Evolutionary conservation across 2,113 vertebrate species (phyloP).

Genomic region (Ursus arctos): DNA sequence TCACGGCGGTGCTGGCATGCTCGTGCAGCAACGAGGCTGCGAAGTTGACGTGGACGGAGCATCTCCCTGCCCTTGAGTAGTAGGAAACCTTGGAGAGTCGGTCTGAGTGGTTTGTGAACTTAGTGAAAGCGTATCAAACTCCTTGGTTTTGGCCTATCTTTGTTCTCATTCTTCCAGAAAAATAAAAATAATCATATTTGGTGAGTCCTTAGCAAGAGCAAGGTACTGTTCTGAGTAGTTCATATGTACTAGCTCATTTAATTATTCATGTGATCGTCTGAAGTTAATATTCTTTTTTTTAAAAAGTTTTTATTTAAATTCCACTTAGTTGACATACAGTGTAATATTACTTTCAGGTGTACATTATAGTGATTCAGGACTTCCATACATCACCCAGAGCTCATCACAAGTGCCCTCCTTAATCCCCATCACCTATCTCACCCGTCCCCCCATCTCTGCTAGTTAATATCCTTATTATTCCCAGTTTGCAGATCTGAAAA

Average conservation of each 20-base stretch:
- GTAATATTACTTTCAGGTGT: neutral
- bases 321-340: neutral
- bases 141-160: neutral
- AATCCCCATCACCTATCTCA: neutral
- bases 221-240: neutral
- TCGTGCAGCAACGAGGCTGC: neutral
- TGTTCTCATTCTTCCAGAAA: constrained; percentile 34
- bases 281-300: neutral
- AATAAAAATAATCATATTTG: neutral
- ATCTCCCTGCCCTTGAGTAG: neutral
- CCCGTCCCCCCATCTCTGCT: neutral
- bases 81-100: neutral
- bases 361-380: neutral
- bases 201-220: neutral
- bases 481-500: neutral
- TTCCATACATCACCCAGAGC: neutral
- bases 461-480: neutral
- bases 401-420: neutral
- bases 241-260: neutral
- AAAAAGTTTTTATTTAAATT: neutral
- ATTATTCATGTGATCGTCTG: neutral
- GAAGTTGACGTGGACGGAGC: neutral
- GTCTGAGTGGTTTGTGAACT: neutral
- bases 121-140: neutral
- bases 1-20: fast-evolving